Percentiles rank a stretch among this genome's conserved stretches.
Evolutionary conservation across 2,113 vertebrate species (phyloP).

Genomic region (Vicugna pacos): DNA sequence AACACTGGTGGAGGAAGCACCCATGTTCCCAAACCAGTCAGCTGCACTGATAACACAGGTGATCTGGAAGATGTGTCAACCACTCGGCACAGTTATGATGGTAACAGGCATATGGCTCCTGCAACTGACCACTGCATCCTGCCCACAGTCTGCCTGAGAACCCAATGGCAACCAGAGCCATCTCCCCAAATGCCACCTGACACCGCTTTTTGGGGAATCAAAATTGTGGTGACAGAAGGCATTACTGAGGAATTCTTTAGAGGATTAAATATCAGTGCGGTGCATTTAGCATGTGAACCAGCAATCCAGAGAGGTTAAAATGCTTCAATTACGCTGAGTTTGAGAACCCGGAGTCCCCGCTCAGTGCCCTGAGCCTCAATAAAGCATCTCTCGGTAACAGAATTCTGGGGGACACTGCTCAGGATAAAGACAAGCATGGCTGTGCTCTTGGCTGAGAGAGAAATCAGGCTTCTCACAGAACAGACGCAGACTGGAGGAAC

Average conservation of each 20-base stretch:
- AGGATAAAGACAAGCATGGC: neutral
- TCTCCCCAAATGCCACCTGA: constrained; percentile 90
- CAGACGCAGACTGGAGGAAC: neutral
- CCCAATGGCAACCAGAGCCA: constrained; percentile 89
- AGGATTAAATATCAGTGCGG: constrained; percentile 67
- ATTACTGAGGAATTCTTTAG: constrained; percentile 93
- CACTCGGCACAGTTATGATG: constrained; percentile 90
- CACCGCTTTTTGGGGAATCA: constrained; percentile 92
- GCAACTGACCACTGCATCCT: constrained; percentile 90
- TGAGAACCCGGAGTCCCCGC: neutral
- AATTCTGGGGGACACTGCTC: neutral
- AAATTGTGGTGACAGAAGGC: constrained; percentile 90
- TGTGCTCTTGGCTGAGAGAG: neutral
- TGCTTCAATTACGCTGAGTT: neutral
- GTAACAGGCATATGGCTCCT: constrained; percentile 87
- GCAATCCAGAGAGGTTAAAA: neutral
- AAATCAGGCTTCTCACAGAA: neutral
- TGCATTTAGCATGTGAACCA: neutral
- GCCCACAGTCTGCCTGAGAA: constrained; percentile 89
- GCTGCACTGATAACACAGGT: constrained; percentile 93
- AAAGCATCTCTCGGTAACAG: neutral
- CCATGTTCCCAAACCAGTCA: constrained; percentile 90
- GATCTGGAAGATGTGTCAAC: constrained; percentile 93
- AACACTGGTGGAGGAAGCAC: constrained; percentile 79
- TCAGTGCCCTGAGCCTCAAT: neutral